phyloP scores from a whole-genome alignment of 2,797 vertebrate genomes.

The Notamacropus eugenii region DNA sequence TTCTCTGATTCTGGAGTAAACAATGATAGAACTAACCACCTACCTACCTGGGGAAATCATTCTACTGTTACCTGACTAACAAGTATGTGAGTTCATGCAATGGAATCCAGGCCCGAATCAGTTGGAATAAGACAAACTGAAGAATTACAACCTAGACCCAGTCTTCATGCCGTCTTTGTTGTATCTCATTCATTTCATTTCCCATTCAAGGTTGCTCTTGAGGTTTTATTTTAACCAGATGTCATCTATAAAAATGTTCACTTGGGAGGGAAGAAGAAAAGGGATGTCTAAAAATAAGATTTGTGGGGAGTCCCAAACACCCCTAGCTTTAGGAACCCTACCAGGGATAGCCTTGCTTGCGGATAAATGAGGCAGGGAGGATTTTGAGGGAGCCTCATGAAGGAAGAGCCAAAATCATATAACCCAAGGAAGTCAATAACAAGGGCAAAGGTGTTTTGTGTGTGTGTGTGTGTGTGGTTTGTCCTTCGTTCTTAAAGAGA shows the following conservation, averaged over 20 bases:
- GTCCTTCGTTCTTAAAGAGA: too few relatives aligned
- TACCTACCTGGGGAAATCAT: background rate
- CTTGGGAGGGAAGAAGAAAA: background rate
- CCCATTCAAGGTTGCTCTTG: background rate
- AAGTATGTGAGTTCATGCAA: background rate
- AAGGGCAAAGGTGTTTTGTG: background rate
- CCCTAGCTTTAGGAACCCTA: background rate
- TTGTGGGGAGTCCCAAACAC: background rate
- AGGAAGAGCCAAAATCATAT: background rate
- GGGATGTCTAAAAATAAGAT: background rate
- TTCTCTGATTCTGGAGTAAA: background rate
- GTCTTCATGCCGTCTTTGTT: background rate
- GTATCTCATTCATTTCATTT: background rate
- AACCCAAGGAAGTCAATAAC: background rate
- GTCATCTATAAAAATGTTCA: background rate
- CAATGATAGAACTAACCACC: background rate
- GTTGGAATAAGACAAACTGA: background rate
- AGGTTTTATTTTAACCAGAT: background rate
- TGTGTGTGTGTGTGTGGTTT: background rate
- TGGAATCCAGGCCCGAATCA: background rate
- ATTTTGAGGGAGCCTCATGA: background rate
- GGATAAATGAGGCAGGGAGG: background rate
- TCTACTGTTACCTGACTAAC: background rate
- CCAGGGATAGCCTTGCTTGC: background rate
- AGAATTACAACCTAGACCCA: background rate